These are phyloP conservation scores for Sipha flava DNA, from an alignment of 1,140 invertebrate species.

Conservation along the genomic window DNA sequence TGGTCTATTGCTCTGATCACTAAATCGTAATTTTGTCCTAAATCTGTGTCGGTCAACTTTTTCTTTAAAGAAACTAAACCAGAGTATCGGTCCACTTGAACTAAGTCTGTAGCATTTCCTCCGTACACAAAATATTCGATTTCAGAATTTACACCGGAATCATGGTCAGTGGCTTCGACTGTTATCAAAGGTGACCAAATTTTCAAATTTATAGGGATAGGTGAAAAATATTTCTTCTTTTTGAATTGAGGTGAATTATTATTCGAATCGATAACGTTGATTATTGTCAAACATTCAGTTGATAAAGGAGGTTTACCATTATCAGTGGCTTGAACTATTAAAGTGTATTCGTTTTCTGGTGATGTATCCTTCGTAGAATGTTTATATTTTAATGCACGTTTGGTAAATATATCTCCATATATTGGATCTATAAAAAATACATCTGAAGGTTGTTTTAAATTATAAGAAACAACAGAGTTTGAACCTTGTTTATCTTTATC, in stretches of 20 bases:
- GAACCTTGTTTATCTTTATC: constrained; percentile 88
- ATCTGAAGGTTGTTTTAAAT: constrained; percentile 78
- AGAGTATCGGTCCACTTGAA: constrained; percentile 62
- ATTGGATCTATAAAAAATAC: constrained; percentile 83
- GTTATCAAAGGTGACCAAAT: constrained; percentile 61
- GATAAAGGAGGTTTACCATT: constrained; percentile 88
- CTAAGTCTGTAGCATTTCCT: constrained; percentile 71
- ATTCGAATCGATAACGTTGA: constrained; percentile 86
- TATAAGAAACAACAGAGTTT: constrained; percentile 88
- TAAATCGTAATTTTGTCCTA: constrained; percentile 50
- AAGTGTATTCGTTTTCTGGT: constrained; percentile 76
- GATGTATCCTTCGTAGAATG: constrained; percentile 65
- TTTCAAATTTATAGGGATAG: constrained; percentile 67
- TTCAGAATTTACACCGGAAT: constrained; percentile 78
- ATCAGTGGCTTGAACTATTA: constrained; percentile 80
- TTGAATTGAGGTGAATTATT: constrained; percentile 79
- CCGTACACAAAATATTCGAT: constrained; percentile 67
- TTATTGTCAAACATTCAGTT: constrained; percentile 67
- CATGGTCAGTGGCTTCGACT: constrained; percentile 67
- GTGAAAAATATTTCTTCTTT: constrained; percentile 61
- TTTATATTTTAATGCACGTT: constrained; percentile 71
- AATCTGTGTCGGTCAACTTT: constrained; percentile 38
- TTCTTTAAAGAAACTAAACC: constrained; percentile 68
- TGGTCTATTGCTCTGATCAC: constrained; percentile 68
- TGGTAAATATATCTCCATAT: constrained; percentile 81